Evolutionary conservation across 2,888 invertebrate species (phyloP).

Genomic region (Polydrusus cervinus): DNA sequence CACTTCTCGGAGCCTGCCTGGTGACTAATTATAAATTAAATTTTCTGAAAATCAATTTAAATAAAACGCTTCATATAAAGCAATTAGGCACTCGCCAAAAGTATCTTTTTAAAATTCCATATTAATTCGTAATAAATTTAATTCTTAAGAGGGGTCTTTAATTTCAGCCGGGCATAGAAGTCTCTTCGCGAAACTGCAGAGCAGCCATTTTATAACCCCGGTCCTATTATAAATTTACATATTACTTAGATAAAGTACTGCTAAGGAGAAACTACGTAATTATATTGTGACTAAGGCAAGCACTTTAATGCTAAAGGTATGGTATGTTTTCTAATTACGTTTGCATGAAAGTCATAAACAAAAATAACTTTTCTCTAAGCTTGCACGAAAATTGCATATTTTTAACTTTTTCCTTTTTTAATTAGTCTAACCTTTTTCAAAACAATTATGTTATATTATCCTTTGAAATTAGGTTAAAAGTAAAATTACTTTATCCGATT

Average conservation of each 20-base stretch:
- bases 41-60: too few species aligned
- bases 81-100: too few species aligned
- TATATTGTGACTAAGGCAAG: slow-evolving; percentile 45
- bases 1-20: too few species aligned
- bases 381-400: slow-evolving; percentile 35
- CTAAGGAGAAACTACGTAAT: slow-evolving; percentile 37
- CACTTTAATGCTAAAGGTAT: slow-evolving; percentile 28
- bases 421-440: slow-evolving; percentile 12
- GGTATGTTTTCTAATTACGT: slow-evolving; percentile 37
- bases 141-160: slow-evolving; percentile 16
- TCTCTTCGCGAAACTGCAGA: slow-evolving; percentile 30
- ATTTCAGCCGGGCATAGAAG: slow-evolving; percentile 35
- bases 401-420: slow-evolving; percentile 9
- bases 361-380: slow-evolving; percentile 41
- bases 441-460: slow-evolving; percentile 1
- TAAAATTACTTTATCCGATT: slow-evolving; percentile 2
- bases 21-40: too few species aligned
- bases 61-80: too few species aligned
- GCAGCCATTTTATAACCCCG: slow-evolving; percentile 35
- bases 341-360: slow-evolving; percentile 43
- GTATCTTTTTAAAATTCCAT: background rate
- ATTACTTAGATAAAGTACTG: slow-evolving; percentile 41
- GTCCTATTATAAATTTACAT: slow-evolving; percentile 41
- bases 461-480: background rate
- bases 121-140: slow-evolving; percentile 33